These are phyloP conservation scores for Boleophthalmus pectinirostris DNA, from an alignment of 2,113 vertebrate genomes.

Conservation along the genomic window DNA sequence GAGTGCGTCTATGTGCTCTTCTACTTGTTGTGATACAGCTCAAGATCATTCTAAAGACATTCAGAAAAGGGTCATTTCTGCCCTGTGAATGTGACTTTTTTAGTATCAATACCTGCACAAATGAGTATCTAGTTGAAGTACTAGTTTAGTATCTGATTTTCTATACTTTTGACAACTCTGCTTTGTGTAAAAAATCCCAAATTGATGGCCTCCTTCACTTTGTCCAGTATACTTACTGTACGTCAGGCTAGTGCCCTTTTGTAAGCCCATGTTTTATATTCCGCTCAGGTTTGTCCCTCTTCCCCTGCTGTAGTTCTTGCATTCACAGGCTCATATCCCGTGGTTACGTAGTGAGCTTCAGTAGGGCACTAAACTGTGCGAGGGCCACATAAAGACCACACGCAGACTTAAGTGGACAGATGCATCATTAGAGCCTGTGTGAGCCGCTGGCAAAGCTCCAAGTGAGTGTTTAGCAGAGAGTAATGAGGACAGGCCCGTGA, in stretches of 20 bases:
- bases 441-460: slow-evolving; percentile 21
- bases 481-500: slow-evolving; percentile 34
- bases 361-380: neutral
- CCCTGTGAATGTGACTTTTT: no score
- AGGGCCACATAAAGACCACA: slow-evolving; percentile 12
- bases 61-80: no score
- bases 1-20: no score
- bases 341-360: slow-evolving; percentile 19
- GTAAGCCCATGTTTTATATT: neutral
- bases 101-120: no score
- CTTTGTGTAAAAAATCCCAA: neutral
- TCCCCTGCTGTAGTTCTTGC: neutral
- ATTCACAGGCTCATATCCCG: slow-evolving; percentile 33
- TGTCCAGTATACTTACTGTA: neutral
- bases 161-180: no score
- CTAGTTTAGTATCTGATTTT: no score
- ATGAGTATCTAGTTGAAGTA: no score
- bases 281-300: slow-evolving; percentile 9
- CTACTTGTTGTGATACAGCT: no score
- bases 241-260: neutral
- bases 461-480: slow-evolving; percentile 18
- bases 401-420: slow-evolving; percentile 16
- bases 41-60: no score
- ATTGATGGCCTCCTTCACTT: neutral
- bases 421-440: slow-evolving; percentile 23